These are phyloP conservation scores for Chaenogobius annularis DNA, from an alignment of 2,113 vertebrate genomes.

Conservation along the genomic window DNA sequence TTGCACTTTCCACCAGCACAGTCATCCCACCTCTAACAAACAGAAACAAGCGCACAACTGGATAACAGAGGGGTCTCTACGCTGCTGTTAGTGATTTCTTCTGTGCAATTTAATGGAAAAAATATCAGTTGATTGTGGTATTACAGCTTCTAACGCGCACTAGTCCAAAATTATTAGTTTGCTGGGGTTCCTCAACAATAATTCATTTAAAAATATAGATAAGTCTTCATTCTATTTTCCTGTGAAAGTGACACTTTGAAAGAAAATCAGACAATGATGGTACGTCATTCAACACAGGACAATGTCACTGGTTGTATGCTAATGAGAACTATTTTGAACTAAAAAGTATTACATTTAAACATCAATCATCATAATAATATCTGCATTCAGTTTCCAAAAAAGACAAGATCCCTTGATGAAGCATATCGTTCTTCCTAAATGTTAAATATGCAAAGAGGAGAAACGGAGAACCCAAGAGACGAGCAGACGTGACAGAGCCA, in stretches of 20 bases:
- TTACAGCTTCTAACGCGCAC: neutral
- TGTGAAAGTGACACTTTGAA: too few species aligned
- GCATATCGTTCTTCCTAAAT: conserved; percentile 23
- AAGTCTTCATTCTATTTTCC: too few species aligned
- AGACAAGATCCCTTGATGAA: conserved; percentile 4
- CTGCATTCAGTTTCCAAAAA: neutral
- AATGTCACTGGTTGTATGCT: too few species aligned
- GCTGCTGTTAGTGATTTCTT: conserved; percentile 2
- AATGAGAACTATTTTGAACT: too few species aligned
- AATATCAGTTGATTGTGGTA: neutral
- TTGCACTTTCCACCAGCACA: conserved; percentile 21
- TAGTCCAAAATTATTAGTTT: neutral
- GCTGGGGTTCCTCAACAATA: too few species aligned
- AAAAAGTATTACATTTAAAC: too few species aligned
- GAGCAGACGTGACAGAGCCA: conserved; percentile 39
- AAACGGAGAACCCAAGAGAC: conserved; percentile 35
- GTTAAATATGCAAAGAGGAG: conserved; percentile 18
- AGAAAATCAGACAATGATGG: too few species aligned
- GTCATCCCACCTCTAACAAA: neutral
- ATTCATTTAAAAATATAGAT: too few species aligned
- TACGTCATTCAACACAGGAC: too few species aligned
- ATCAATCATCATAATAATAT: too few species aligned
- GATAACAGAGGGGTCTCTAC: conserved; percentile 17
- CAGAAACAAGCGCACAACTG: conserved; percentile 10
- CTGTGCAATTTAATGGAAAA: conserved; percentile 4